Evolutionary conservation across 1,140 invertebrate genomes (phyloP).

Genomic region (Mamestra configurata): DNA sequence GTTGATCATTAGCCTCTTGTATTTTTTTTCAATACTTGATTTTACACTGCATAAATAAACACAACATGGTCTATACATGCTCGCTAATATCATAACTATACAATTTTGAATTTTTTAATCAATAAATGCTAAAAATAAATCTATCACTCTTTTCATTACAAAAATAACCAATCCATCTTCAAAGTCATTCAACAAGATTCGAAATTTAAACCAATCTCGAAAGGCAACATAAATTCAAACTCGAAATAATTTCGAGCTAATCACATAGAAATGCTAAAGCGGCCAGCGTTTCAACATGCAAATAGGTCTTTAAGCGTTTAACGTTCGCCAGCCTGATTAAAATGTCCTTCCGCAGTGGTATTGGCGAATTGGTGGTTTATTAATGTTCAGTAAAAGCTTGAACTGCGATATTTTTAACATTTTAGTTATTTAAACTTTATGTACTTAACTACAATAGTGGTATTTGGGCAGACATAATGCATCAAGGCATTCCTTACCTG

Average conservation of each 20-base stretch:
- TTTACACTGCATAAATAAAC: too few species aligned
- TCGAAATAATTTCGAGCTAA: neutral
- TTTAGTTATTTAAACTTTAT: neutral
- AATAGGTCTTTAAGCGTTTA: constrained; percentile 27
- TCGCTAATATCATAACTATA: too few species aligned
- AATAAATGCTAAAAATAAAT: too few species aligned
- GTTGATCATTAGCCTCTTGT: too few species aligned
- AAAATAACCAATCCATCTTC: too few species aligned
- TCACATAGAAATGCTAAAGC: neutral
- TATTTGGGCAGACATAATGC: too few species aligned
- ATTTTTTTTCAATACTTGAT: too few species aligned
- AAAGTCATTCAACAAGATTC: neutral
- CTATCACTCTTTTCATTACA: neutral
- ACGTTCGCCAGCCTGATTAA: neutral
- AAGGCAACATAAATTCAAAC: neutral
- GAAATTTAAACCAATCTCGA: neutral
- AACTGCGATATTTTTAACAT: neutral
- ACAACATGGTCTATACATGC: too few species aligned
- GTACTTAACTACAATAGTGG: too few species aligned
- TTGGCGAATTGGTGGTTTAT: constrained; percentile 12
- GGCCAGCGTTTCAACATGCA: neutral
- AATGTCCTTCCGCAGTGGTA: neutral
- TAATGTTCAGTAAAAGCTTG: neutral
- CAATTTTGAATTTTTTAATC: too few species aligned
- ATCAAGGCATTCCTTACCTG: too few species aligned